Base-by-base conservation (phyloP, 92 coral and sea anemone species). In the Zoanthus gigantus region DNA sequence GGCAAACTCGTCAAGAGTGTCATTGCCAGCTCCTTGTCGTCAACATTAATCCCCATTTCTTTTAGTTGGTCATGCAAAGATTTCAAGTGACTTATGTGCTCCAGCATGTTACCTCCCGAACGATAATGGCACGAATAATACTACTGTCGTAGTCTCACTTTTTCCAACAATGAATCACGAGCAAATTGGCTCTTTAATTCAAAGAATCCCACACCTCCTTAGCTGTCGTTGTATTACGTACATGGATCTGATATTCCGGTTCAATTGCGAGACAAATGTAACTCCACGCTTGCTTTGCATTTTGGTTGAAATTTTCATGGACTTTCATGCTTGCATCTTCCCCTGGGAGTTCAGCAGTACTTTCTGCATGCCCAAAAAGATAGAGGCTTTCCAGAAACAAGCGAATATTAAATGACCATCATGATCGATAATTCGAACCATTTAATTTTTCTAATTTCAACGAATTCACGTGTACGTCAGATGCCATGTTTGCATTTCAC, bases 121-220 rank as follows among this genome's bases (percentile, higher is more conserved):
- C 16, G 54, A 60, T 50, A 85, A 28, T 10, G 28, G 57, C 83
- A 72, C n/a, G 79, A 23, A 73, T 84, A 84, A 54, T 84, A 84
- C 32, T 84, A 72, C n/a, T 72, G 81, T 56, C 78, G 50, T 58
- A 84, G 53, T 84, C 88, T 84, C 42, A 84, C 88, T n/a, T 84
- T 84, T 53, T 84, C 45, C 72, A 84, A 50, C n/a, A 84, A 71
- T 11, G 88, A 84, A 31, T 84, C 79, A 7, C 81, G 61, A 5
- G 88, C 88, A 45, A 84, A 84, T 31, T 84, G 88, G 47, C 60
- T 83, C 60, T 68, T 23, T 23, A 23, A 23, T 23, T 83, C 87
- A 83, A 74, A 31, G 77, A 79, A 67, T 67, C 77, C 87, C 77
- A 67, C 13, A 78, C 87, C 34, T 83, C 79, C 45, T 83, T 83